Conservation (phyloP, 2,113 vertebrate species). For the Hippoglossus stenolepis region DNA sequence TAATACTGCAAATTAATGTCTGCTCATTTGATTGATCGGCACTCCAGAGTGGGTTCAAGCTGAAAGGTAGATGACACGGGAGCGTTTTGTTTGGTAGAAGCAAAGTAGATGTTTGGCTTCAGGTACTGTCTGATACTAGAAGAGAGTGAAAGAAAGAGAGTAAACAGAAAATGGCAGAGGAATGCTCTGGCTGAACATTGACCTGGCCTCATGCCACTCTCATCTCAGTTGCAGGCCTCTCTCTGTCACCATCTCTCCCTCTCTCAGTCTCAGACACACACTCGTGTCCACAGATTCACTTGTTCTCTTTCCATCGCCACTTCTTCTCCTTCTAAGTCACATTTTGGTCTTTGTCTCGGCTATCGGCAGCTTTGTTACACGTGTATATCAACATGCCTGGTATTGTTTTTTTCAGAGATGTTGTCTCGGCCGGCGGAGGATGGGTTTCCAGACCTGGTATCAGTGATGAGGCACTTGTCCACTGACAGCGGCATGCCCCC, state of each 20-base stretch:
- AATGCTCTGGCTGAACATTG: constrained; percentile 82
- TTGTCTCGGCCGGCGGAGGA: constrained; percentile 92
- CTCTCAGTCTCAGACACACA: constrained; percentile 11
- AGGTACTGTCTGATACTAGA: constrained; percentile 41
- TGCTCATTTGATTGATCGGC: not conserved
- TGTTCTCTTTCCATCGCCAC: constrained; percentile 19
- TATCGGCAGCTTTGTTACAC: constrained; percentile 6
- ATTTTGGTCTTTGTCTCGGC: not conserved
- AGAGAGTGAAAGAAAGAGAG: constrained; percentile 10
- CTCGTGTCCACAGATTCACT: constrained; percentile 18
- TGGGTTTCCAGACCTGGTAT: constrained; percentile 94
- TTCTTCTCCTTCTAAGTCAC: not conserved
- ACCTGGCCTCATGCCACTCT: constrained; percentile 73
- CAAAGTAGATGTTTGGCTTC: constrained; percentile 58
- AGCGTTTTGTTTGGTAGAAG: constrained; percentile 26
- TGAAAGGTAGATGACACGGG: constrained; percentile 1
- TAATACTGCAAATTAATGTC: not conserved
- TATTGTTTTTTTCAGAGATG: constrained; percentile 85
- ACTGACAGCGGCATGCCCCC: constrained; percentile 91
- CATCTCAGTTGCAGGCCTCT: constrained; percentile 57
- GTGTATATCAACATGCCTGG: constrained; percentile 33
- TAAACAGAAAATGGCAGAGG: constrained; percentile 47
- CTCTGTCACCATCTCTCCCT: constrained; percentile 27
- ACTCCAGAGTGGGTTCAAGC: not conserved
- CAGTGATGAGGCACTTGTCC: constrained; percentile 94